Evolutionary conservation across 2,797 vertebrate species (phyloP).

Genomic region (Paramormyrops hopkinsi): DNA sequence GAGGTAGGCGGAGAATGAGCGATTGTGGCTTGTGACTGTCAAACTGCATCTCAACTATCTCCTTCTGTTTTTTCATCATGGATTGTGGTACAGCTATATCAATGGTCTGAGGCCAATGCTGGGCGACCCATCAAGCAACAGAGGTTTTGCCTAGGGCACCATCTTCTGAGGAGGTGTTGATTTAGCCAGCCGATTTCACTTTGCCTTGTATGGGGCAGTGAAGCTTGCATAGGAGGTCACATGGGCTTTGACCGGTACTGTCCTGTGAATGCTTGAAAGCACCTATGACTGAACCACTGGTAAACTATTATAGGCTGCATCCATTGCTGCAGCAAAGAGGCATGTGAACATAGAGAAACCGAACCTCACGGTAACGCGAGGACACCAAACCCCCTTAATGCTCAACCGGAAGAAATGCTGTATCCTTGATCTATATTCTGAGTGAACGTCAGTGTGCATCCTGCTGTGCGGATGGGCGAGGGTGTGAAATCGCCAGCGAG

Average conservation of each 20-base stretch:
- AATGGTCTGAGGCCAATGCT: not conserved
- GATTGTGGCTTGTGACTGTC: not conserved
- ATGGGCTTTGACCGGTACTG: not conserved
- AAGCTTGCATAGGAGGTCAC: not conserved
- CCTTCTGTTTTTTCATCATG: not conserved
- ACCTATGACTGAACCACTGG: not conserved
- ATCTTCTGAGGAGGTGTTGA: not conserved
- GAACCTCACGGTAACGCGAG: not conserved
- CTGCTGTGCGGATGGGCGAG: not conserved
- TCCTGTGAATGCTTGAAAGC: not conserved
- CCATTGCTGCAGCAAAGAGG: not conserved
- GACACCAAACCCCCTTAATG: not conserved
- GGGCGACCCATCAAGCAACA: not conserved
- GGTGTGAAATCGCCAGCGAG: not conserved
- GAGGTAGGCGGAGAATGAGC: constrained; percentile 7
- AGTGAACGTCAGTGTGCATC: not conserved
- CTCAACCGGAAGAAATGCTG: not conserved
- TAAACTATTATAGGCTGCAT: not conserved
- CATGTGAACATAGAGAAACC: not conserved
- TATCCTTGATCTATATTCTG: not conserved
- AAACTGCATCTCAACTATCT: not conserved
- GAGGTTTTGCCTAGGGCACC: not conserved
- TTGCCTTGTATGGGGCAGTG: not conserved
- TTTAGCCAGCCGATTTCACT: not conserved
- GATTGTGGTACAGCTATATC: not conserved